phyloP scores from a whole-genome alignment of 2,113 vertebrate species.

The Chunga burmeisteri region DNA sequence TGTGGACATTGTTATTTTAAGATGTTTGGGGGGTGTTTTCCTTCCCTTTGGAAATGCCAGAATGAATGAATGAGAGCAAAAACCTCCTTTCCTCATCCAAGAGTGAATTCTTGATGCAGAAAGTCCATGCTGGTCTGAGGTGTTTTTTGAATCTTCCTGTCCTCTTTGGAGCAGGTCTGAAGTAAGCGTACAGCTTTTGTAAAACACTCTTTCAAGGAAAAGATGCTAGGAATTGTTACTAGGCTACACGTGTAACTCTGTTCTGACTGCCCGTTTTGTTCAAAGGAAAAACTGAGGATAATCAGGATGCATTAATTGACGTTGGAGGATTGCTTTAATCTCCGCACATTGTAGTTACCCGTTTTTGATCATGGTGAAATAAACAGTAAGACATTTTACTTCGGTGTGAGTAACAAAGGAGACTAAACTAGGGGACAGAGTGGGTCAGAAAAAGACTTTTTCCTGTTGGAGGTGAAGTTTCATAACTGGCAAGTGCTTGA shows the following conservation, averaged over 20 bases:
- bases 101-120: neutral
- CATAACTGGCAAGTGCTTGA: neutral
- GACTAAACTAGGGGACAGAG: neutral
- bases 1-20: neutral
- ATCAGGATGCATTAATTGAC: neutral
- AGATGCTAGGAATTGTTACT: neutral
- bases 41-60: neutral
- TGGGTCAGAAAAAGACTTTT: neutral
- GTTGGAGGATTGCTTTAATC: neutral
- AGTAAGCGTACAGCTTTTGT: neutral
- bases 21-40: neutral
- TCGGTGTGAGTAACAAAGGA: neutral
- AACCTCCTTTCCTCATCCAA: neutral
- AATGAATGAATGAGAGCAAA: neutral
- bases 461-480: neutral
- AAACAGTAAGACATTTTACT: neutral
- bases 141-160: neutral
- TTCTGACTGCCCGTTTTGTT: neutral
- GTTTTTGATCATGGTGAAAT: neutral
- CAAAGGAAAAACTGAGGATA: neutral
- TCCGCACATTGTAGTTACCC: neutral
- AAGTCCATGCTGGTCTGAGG: neutral
- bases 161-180: neutral
- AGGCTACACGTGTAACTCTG: neutral
- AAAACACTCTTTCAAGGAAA: neutral